Conservation (phyloP, 2,113 vertebrate species). For the Canis aureus region DNA sequence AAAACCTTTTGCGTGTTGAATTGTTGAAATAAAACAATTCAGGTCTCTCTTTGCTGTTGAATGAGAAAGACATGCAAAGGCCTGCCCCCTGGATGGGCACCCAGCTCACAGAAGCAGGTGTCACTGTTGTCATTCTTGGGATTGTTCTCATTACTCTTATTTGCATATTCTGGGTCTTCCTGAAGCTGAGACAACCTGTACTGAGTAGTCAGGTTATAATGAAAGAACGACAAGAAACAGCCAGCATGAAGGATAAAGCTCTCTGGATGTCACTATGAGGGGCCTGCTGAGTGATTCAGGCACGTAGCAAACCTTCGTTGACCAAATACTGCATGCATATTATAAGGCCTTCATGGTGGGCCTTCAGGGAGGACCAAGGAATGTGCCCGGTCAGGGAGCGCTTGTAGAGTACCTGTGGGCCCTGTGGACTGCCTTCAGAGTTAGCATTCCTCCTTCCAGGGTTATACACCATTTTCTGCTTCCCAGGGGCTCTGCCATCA, state of each 20-base stretch:
- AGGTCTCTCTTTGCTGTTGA: background rate
- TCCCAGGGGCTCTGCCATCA: fast-evolving
- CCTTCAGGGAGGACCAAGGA: background rate
- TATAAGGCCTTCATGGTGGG: background rate
- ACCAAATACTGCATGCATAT: background rate
- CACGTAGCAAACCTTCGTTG: background rate
- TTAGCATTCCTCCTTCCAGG: fast-evolving
- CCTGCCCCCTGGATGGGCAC: background rate
- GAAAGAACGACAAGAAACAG: background rate
- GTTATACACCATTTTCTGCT: fast-evolving
- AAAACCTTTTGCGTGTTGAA: background rate
- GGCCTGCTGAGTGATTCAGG: background rate
- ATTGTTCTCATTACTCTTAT: background rate
- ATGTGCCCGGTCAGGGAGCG: background rate
- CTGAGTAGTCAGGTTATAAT: background rate
- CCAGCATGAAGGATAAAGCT: background rate
- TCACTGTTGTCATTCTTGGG: background rate
- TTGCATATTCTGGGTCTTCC: background rate
- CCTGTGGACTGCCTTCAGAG: background rate
- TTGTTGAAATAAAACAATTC: background rate
- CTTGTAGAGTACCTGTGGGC: background rate
- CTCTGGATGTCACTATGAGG: background rate
- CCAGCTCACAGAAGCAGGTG: background rate
- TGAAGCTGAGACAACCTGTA: background rate
- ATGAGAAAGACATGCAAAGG: background rate